A percentile compares a stretch with the other conserved stretches of the same genome.
These are phyloP conservation scores for Eurois occulta DNA, from an alignment of 2,888 invertebrate species.

Conservation along the genomic window DNA sequence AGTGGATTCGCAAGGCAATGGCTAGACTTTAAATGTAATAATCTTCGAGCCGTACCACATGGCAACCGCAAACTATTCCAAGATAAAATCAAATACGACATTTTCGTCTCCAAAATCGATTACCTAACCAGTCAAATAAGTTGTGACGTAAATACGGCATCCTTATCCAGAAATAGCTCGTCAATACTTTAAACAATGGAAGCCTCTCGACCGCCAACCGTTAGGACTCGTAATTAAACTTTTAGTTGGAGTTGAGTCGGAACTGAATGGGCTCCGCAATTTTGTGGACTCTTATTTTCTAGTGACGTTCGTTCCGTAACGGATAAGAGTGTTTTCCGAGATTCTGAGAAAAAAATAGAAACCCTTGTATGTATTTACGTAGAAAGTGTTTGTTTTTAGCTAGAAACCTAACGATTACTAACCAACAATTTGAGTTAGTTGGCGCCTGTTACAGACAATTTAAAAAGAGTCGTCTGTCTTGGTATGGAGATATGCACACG, in stretches of 20 bases:
- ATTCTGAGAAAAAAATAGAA: not conserved
- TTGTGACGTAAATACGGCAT: constrained; percentile 27
- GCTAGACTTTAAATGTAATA: not conserved
- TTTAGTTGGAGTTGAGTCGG: constrained; percentile 13
- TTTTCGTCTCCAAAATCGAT: not conserved
- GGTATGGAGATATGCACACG: not conserved
- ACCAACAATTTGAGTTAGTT: not conserved
- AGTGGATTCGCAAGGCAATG: not conserved
- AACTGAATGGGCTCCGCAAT: constrained; percentile 8
- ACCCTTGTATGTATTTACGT: not conserved
- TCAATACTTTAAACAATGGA: constrained; percentile 36
- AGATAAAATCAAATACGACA: not conserved
- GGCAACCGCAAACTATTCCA: not conserved
- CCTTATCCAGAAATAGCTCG: constrained; percentile 29
- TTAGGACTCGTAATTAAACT: constrained; percentile 34
- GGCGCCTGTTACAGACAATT: not conserved
- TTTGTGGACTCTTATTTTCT: constrained; percentile 12
- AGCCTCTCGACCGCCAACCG: constrained; percentile 23
- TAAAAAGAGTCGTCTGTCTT: not conserved
- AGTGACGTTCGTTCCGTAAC: constrained; percentile 4
- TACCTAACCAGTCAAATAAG: not conserved
- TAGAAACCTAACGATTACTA: not conserved
- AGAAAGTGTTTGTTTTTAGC: not conserved
- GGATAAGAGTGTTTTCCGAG: not conserved
- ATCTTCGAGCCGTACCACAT: not conserved